Evolutionary conservation across 2,888 invertebrate species (phyloP), one percentile per base, ranked within the genome.

Genomic region (Rhamphomyia laevipes): DNA sequence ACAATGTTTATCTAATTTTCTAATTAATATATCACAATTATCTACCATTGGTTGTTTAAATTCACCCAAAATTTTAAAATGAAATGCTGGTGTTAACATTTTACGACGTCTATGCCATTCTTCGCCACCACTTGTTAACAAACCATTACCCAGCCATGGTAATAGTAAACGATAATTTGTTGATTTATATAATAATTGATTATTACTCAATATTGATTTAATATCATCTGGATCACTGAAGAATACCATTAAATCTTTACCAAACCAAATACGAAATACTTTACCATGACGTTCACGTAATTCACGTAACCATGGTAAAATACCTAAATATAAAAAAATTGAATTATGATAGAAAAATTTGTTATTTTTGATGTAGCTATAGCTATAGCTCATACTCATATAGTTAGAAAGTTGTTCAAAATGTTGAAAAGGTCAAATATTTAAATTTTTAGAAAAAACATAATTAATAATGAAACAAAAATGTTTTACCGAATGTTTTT

Each of bases 71-170:
- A 86, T 85, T 58, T 82, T 81, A 64, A 86, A 87, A 65, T 88
- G 88, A 64, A 87, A 88, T 0, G 86, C 80, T 1, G 86, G 85
- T 0, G 87, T 87, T 46, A 88, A 62, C 51, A 87, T 74, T 65
- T 83, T 85, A 44, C 87, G 74, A n/a, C 81, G 75, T 1, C 69
- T 68, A 58, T 74, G 77, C 87, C 87, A 88, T 64, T 76, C 74
- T 15, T 66, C 63, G 16, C 68, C 68, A 11, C 63, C 60, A 53
- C 60, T 68, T 2, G 68, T 66, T 0, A 69, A 56, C 4, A 69
- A 57, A 1, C 68, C 68, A 31, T 59, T 62, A 16, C 68, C 68
- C 44, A 68, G 52, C 68, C 68, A 69, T 18, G 61, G 59, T n/a
- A 60, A 51, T 0, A 65, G 0, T 0, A 63, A 44, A 17, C 58